Conservation (phyloP, 2,888 invertebrate genomes). For the Dryocosmus kuriphilus region DNA sequence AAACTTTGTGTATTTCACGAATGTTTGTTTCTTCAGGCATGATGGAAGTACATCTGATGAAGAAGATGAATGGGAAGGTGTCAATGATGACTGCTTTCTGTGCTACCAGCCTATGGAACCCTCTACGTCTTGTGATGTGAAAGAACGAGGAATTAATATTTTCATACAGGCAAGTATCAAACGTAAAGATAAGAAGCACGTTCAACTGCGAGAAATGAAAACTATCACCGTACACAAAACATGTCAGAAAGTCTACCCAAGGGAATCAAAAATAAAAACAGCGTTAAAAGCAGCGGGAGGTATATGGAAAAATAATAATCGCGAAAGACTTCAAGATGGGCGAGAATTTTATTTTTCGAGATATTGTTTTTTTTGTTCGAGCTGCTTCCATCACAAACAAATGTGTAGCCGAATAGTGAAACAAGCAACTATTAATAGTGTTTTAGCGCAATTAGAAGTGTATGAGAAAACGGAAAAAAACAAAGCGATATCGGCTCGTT, state of each 20-base stretch:
- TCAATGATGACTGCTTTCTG: conserved; percentile 1
- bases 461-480: conserved; percentile 35
- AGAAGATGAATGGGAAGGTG: too few relatives aligned
- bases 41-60: too few relatives aligned
- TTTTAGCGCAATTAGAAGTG: conserved; percentile 40
- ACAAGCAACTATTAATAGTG: conserved; percentile 37
- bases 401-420: conserved; percentile 1
- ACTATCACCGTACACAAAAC: conserved; percentile 41
- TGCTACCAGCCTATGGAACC: conserved; percentile 15
- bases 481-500: conserved; percentile 40
- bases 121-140: conserved; percentile 27
- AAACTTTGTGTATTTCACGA: too few relatives aligned
- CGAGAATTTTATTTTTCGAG: too few relatives aligned
- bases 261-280: conserved; percentile 43
- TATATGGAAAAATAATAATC: too few relatives aligned
- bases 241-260: conserved; percentile 40
- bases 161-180: conserved; percentile 43
- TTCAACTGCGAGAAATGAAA: conserved; percentile 22
- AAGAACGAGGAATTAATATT: conserved; percentile 39
- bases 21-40: too few relatives aligned
- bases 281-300: conserved; percentile 11
- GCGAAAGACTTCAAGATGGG: too few relatives aligned
- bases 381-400: not conserved
- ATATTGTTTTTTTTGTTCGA: too few relatives aligned
- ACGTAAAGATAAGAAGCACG: conserved; percentile 42